These are phyloP conservation scores for Zapus hudsonius DNA, from an alignment of 2,113 vertebrate genomes.

Conservation along the genomic window DNA sequence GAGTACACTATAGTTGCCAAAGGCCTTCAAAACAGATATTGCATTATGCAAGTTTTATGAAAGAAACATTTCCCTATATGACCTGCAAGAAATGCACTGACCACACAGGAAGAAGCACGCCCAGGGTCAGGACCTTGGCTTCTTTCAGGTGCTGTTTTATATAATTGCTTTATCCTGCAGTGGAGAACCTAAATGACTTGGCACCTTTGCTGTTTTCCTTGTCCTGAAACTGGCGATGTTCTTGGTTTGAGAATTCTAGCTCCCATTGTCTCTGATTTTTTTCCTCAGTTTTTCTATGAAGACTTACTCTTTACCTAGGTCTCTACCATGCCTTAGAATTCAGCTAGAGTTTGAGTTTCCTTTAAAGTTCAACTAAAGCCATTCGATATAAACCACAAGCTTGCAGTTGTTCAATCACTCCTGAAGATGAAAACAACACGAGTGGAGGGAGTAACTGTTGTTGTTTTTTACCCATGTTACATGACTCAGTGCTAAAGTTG, in stretches of 20 bases:
- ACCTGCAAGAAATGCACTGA: not conserved
- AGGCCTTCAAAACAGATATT: not conserved
- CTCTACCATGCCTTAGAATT: not conserved
- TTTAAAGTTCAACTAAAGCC: slow-evolving; percentile 25
- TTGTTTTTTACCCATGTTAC: not conserved
- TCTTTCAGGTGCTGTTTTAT: not conserved
- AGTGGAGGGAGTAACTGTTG: not conserved
- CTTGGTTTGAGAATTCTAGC: not conserved
- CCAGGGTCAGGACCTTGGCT: not conserved
- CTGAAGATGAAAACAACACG: not conserved
- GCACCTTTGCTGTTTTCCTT: not conserved
- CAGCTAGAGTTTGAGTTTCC: slow-evolving; percentile 12
- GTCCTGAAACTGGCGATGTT: not conserved
- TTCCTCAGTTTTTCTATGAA: not conserved
- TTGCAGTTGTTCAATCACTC: not conserved
- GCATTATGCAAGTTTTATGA: not conserved
- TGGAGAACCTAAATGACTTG: not conserved
- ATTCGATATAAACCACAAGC: not conserved
- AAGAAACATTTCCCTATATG: not conserved
- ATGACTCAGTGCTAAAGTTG: not conserved
- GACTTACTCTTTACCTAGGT: not conserved
- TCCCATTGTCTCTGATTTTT: not conserved
- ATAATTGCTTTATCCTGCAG: not conserved
- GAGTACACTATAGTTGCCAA: not conserved
- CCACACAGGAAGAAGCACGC: not conserved